Evolutionary conservation across 2,888 invertebrate genomes (phyloP).

Genomic region (Stomorhina lunata): DNA sequence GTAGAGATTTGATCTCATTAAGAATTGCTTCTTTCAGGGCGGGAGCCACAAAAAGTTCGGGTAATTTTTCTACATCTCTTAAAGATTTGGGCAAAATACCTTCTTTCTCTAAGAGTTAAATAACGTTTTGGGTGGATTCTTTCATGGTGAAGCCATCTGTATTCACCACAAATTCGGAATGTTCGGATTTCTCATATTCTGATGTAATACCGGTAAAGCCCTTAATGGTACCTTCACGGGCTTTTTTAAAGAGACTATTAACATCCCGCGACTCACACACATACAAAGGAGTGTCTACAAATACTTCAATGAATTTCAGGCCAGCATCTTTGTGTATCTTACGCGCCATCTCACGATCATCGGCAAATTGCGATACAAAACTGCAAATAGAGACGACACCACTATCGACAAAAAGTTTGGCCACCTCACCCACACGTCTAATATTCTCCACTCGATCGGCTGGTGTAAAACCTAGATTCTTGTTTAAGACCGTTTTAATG

Average conservation of each 20-base stretch:
- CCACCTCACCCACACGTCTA: slow-evolving; percentile 97
- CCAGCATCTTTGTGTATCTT: slow-evolving; percentile 93
- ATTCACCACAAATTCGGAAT: slow-evolving; percentile 91
- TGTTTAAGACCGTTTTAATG: slow-evolving; percentile 96
- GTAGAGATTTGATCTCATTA: slow-evolving; percentile 88
- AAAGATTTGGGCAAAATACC: slow-evolving; percentile 81
- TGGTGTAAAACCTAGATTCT: slow-evolving; percentile 95
- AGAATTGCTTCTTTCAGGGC: slow-evolving; percentile 83
- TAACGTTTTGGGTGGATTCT: slow-evolving; percentile 92
- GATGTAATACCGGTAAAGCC: slow-evolving; percentile 96
- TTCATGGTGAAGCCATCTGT: slow-evolving; percentile 91
- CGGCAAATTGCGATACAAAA: slow-evolving; percentile 97
- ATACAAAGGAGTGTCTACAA: slow-evolving; percentile 96
- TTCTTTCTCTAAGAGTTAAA: slow-evolving; percentile 89
- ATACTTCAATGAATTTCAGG: slow-evolving; percentile 94
- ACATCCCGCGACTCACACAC: slow-evolving; percentile 97
- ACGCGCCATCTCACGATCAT: slow-evolving; percentile 94
- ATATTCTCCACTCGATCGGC: slow-evolving; percentile 98
- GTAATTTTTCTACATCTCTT: slow-evolving; percentile 81
- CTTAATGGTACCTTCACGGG: slow-evolving; percentile 94
- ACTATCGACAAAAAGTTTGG: slow-evolving; percentile 98
- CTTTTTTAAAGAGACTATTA: slow-evolving; percentile 98
- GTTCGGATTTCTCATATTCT: slow-evolving; percentile 92
- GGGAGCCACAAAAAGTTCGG: slow-evolving; percentile 90
- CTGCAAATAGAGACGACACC: slow-evolving; percentile 97